phyloP scores from a whole-genome alignment of 2,797 vertebrate genomes.

The Sarcoramphus papa region DNA sequence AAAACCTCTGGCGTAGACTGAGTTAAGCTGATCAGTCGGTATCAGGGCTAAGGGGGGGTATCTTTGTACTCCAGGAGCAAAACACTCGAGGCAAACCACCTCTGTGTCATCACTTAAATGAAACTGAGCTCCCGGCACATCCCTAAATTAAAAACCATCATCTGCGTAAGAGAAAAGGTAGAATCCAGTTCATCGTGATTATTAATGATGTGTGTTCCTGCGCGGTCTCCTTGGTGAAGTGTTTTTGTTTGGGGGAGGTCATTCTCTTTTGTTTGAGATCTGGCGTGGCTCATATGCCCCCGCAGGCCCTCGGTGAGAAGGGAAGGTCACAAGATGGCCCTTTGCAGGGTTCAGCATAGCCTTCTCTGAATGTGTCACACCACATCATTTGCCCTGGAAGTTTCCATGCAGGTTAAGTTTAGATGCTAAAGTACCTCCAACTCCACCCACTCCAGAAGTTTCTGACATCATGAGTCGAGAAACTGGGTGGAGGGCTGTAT shows the following conservation, averaged over 20 bases:
- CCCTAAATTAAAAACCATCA: slow-evolving; percentile 31
- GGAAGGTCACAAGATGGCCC: not conserved
- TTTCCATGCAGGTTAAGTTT: slow-evolving; percentile 17
- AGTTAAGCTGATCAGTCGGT: not conserved
- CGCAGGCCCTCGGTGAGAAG: not conserved
- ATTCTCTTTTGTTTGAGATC: not conserved
- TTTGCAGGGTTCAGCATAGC: not conserved
- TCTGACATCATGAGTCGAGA: not conserved
- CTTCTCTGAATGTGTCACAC: not conserved
- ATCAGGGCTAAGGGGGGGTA: not conserved
- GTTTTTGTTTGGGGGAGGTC: not conserved
- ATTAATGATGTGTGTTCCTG: not conserved
- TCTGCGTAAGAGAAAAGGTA: slow-evolving; percentile 1
- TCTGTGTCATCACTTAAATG: slow-evolving; percentile 6
- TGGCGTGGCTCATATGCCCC: not conserved
- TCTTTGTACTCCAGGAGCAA: slow-evolving; percentile 5
- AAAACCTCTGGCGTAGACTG: not conserved
- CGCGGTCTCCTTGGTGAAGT: not conserved
- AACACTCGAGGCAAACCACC: not conserved
- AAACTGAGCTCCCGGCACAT: not conserved
- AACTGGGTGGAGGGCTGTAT: not conserved
- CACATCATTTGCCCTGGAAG: slow-evolving; percentile 20
- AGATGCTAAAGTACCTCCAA: not conserved
- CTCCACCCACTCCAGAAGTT: not conserved
- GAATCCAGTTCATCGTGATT: not conserved